Conservation (phyloP, 2,113 vertebrate species). For the Amphilophus citrinellus region DNA sequence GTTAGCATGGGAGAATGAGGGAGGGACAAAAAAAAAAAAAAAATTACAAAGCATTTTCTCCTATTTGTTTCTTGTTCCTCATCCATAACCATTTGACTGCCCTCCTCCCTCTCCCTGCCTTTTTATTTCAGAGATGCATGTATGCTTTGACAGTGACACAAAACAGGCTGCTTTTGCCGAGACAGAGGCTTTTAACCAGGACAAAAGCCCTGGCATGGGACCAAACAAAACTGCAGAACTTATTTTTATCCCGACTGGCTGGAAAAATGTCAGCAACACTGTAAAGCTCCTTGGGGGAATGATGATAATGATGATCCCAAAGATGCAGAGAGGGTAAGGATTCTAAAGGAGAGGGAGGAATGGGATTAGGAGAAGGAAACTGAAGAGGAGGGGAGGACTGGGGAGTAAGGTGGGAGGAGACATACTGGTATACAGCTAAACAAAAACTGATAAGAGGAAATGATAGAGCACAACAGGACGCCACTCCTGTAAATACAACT, state of each 20-base stretch:
- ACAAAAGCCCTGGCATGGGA: slow-evolving; percentile 68
- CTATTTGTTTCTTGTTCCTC: slow-evolving; percentile 33
- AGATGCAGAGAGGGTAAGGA: not conserved
- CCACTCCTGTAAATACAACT: slow-evolving; percentile 49
- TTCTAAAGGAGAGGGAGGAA: slow-evolving; percentile 27
- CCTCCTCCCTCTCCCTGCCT: not conserved
- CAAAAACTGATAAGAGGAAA: slow-evolving; percentile 66
- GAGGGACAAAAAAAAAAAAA: slow-evolving; percentile 32
- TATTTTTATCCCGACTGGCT: slow-evolving; percentile 62
- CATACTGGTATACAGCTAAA: slow-evolving; percentile 71
- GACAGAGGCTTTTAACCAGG: slow-evolving; percentile 70
- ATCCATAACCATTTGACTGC: slow-evolving; percentile 13
- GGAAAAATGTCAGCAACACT: slow-evolving; percentile 58
- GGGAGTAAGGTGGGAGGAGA: slow-evolving; percentile 58
- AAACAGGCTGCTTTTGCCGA: slow-evolving; percentile 66
- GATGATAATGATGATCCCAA: slow-evolving; percentile 11
- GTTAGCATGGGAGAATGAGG: slow-evolving; percentile 28
- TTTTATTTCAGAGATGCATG: slow-evolving; percentile 36
- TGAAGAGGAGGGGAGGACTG: slow-evolving; percentile 47
- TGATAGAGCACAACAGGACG: slow-evolving; percentile 33
- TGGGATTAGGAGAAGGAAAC: slow-evolving; percentile 67
- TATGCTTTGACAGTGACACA: slow-evolving; percentile 63
- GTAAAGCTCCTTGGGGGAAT: slow-evolving; percentile 41
- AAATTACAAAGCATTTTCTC: slow-evolving; percentile 45
- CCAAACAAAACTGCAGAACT: slow-evolving; percentile 64